Evolutionary conservation across 2,888 invertebrate genomes (phyloP).

Genomic region (Stegana nigrithorax): DNA sequence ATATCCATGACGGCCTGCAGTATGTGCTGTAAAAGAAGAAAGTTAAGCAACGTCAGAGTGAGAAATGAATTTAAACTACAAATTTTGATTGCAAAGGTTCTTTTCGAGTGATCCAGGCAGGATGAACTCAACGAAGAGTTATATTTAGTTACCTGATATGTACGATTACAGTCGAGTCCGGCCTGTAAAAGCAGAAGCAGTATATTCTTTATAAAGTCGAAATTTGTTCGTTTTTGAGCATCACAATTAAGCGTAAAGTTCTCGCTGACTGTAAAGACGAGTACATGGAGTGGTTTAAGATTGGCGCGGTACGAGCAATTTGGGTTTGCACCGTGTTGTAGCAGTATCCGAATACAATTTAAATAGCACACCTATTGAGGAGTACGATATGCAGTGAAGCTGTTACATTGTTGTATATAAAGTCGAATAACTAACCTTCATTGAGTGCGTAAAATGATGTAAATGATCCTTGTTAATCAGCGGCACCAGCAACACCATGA

Average conservation of each 20-base stretch:
- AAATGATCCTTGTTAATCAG: conserved; percentile 80
- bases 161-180: conserved; percentile 76
- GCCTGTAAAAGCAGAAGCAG: conserved; percentile 75
- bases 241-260: conserved; percentile 78
- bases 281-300: conserved; percentile 77
- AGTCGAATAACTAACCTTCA: conserved; percentile 71
- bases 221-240: conserved; percentile 75
- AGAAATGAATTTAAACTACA: too few relatives aligned
- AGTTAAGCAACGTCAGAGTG: too few relatives aligned
- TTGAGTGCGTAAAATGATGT: conserved; percentile 79
- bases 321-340: conserved; percentile 79
- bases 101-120: too few relatives aligned
- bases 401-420: not conserved
- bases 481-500: conserved; percentile 81
- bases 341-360: conserved; percentile 76
- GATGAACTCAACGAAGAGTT: too few relatives aligned
- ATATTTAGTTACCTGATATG: too few relatives aligned
- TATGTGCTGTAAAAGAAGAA: too few relatives aligned
- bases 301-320: conserved; percentile 79
- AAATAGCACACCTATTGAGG: conserved; percentile 75
- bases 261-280: conserved; percentile 79
- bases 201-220: conserved; percentile 78
- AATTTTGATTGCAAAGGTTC: too few relatives aligned
- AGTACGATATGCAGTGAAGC: not conserved
- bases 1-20: conserved; percentile 78